Evolutionary conservation across 2,113 vertebrate species (phyloP).

Genomic region (Hemicordylus capensis): DNA sequence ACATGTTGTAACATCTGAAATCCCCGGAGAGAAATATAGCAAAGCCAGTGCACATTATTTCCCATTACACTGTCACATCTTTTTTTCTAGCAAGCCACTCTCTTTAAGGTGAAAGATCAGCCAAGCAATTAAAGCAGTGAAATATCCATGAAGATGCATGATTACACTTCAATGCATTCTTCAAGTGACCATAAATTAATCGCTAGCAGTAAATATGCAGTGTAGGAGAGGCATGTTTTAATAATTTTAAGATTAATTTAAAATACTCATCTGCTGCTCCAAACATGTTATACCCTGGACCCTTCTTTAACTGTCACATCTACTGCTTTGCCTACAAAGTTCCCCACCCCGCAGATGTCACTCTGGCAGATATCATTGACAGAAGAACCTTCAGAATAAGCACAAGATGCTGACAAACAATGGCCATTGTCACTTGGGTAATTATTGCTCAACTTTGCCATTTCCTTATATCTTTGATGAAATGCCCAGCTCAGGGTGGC

Average conservation of each 20-base stretch:
- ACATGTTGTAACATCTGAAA: not conserved
- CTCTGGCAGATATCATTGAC: not conserved
- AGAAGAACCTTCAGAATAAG: not conserved
- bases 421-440: slow-evolving; percentile 37
- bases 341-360: fast-evolving
- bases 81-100: not conserved
- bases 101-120: not conserved
- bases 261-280: not conserved
- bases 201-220: not conserved
- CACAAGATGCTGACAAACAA: slow-evolving; percentile 18
- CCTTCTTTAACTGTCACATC: fast-evolving
- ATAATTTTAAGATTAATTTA: not conserved
- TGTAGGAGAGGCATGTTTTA: not conserved
- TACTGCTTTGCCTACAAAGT: not conserved
- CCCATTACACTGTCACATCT: not conserved
- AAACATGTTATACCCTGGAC: not conserved
- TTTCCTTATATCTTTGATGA: slow-evolving; percentile 44
- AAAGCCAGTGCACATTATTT: not conserved
- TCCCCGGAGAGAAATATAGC: not conserved
- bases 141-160: slow-evolving; percentile 1
- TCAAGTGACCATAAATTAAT: not conserved
- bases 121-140: not conserved
- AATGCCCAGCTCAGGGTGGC: slow-evolving; percentile 22
- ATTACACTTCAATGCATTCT: not conserved
- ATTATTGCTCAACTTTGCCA: slow-evolving; percentile 57